phyloP scores from a whole-genome alignment of 2,113 vertebrate species.

The Bambusicola thoracicus region DNA sequence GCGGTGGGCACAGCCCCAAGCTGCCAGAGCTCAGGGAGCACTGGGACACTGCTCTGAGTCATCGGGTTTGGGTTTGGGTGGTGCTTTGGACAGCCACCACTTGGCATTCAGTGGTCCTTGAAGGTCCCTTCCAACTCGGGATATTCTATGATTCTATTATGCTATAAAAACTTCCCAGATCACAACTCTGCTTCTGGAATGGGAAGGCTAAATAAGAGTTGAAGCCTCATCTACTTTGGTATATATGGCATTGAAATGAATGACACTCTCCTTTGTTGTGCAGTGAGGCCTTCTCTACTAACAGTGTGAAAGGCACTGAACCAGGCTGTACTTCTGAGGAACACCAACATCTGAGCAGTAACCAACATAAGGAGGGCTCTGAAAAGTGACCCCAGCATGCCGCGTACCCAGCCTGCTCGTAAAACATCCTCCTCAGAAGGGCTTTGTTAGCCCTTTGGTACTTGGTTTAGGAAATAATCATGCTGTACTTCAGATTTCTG shows the following conservation, averaged over 20 bases:
- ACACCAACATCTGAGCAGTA: neutral
- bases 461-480: neutral
- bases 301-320: neutral
- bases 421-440: rapidly evolving
- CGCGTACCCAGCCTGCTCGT: rapidly evolving
- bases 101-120: no score
- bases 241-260: neutral
- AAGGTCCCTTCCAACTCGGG: no score
- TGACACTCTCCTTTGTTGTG: neutral
- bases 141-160: no score
- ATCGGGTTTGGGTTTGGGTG: no score
- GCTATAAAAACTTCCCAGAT: neutral
- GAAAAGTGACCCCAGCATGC: neutral
- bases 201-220: neutral
- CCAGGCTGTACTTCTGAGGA: neutral
- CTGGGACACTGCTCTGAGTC: no score
- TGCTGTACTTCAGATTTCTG: slow-evolving; percentile 37
- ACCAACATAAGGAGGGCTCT: rapidly evolving
- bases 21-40: no score
- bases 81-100: no score
- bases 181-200: neutral
- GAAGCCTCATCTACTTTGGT: neutral
- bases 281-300: neutral
- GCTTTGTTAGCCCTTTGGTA: neutral
- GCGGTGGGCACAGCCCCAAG: no score